Evolutionary conservation across 2,797 vertebrate genomes (phyloP), one percentile per base, ranked within the genome.

Genomic region (Harpagifer antarcticus): DNA sequence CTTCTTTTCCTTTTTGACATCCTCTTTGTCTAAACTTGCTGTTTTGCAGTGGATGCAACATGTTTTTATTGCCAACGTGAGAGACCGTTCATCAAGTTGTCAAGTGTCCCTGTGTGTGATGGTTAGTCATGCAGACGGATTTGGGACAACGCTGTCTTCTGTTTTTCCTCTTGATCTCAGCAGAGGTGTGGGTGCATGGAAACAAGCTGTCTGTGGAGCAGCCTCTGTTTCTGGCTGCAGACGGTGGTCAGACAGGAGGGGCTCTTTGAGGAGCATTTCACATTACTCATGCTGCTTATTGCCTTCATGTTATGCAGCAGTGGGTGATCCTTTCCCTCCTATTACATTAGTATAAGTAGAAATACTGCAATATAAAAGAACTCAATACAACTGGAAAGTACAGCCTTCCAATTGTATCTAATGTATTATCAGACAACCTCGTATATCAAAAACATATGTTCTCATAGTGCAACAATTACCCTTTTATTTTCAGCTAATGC

Each of bases 61-160:
- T 77, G 55, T 59, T 56, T 59, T 62, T 71, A 42, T 58, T 67
- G 42, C 64, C 27, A 23, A 59, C 57, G 58, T 81, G 68, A 62
- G 68, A 70, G 60, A 83, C 43, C 5, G 67, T 84, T 82, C 74
- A 60, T 85, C 64, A 74, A 63, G 58, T 73, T 79, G 74, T 86
- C 76, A 68, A 12, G 57, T 69, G 78, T 73, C 61, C 20, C 68
- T 57, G 40, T 64, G 71, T 64, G 76, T 64, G 78, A 75, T 78
- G 56, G 64, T 86, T 87, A 86, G 84, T 87, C 87, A 90, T 81
- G 75, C 66, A 83, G 81, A 90, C 67, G 78, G 68, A 84, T 92
- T 61, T 88, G 72, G 79, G 72, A 75, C 79, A 53, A 79, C 23
- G 4, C 58, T 43, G 67, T 66, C 63, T 80, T 84, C 40, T 40